phyloP scores from a whole-genome alignment of 2,888 invertebrate species.

The Colletes collaris region DNA sequence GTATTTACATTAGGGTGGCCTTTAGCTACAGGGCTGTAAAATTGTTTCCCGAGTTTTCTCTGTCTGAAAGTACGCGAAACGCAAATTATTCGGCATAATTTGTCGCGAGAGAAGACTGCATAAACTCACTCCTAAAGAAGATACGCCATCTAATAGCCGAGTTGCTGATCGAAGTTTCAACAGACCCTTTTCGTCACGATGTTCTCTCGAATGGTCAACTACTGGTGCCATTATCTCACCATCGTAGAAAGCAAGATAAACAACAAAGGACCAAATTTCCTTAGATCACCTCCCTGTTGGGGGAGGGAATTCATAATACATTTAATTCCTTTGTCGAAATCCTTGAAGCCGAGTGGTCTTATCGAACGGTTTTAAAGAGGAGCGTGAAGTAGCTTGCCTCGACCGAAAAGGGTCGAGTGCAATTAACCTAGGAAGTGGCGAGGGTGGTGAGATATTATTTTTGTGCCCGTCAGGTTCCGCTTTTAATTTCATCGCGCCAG shows the following conservation, averaged over 20 bases:
- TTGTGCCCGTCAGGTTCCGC: constrained; percentile 38
- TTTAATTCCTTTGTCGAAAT: constrained; percentile 31
- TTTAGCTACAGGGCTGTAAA: too few species aligned
- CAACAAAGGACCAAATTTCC: not conserved
- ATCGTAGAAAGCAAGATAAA: not conserved
- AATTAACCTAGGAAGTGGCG: constrained; percentile 61
- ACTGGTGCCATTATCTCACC: not conserved
- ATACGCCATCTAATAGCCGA: too few species aligned
- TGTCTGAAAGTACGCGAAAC: too few species aligned
- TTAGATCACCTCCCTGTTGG: not conserved
- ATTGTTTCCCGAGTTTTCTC: too few species aligned
- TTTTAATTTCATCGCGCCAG: constrained; percentile 51
- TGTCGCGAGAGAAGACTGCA: too few species aligned
- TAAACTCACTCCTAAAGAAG: too few species aligned
- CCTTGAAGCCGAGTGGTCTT: constrained; percentile 19
- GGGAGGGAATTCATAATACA: not conserved
- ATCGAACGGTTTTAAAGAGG: constrained; percentile 45
- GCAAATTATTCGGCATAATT: too few species aligned
- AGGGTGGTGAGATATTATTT: constrained; percentile 45
- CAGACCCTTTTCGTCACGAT: too few species aligned
- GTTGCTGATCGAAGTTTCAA: too few species aligned
- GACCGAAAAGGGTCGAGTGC: constrained; percentile 66
- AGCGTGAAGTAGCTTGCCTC: constrained; percentile 21
- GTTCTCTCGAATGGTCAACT: too few species aligned
- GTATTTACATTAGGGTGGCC: too few species aligned